Evolutionary conservation across 2,888 invertebrate genomes (phyloP).

Genomic region (Metopia argyrocephala): DNA sequence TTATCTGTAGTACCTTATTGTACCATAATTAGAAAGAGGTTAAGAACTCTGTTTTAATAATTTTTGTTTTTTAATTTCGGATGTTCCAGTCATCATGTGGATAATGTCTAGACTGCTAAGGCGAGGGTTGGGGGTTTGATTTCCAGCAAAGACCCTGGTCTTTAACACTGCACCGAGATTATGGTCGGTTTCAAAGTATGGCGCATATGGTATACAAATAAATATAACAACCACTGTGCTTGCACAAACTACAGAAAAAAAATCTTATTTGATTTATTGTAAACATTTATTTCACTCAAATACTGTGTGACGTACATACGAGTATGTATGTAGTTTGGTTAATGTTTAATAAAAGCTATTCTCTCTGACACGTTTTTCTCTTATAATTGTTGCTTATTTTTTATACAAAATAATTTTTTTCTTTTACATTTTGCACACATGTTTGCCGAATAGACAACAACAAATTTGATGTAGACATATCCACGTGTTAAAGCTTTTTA

Average conservation of each 20-base stretch:
- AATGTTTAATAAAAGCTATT: constrained; percentile 38
- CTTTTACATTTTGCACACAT: constrained; percentile 23
- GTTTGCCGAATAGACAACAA: constrained; percentile 19
- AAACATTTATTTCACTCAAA: not conserved
- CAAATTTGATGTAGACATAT: constrained; percentile 20
- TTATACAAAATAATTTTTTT: constrained; percentile 9
- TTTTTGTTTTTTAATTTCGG: not conserved
- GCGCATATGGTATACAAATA: not conserved
- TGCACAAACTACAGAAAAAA: not conserved
- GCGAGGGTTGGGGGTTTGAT: too few relatives aligned
- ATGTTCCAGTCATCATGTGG: not conserved
- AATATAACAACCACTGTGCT: not conserved
- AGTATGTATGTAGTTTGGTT: constrained; percentile 64
- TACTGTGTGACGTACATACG: too few relatives aligned
- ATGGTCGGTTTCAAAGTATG: not conserved
- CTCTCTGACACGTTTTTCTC: not conserved
- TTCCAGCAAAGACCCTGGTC: too few relatives aligned
- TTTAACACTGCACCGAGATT: constrained; percentile 20
- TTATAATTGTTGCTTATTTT: constrained; percentile 50
- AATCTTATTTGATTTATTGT: not conserved
- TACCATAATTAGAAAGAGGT: too few relatives aligned
- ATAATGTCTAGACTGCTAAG: too few relatives aligned
- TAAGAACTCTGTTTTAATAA: too few relatives aligned
- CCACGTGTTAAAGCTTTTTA: constrained; percentile 61
- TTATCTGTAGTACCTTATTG: too few relatives aligned